A percentile compares a stretch with the other conserved stretches of the same genome.
Evolutionary conservation across 2,888 invertebrate genomes (phyloP).

Genomic region (Acholoe squamosa): DNA sequence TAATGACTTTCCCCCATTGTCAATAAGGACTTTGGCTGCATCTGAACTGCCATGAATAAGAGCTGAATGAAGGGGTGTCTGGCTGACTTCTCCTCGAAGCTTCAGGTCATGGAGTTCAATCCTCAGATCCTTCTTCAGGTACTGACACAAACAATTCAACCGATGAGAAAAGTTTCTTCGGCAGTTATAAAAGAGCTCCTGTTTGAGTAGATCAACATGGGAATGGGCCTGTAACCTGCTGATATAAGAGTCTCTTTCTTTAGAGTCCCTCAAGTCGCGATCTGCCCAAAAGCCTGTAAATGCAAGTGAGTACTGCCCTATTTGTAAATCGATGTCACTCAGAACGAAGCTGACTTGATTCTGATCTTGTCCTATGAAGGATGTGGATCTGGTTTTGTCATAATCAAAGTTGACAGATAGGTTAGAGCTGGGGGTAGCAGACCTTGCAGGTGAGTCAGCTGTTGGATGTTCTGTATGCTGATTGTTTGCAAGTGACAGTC

Average conservation of each 20-base stretch:
- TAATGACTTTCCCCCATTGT: neutral
- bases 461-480: neutral
- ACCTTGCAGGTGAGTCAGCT: neutral
- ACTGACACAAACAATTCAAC: slow-evolving; percentile 83
- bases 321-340: neutral
- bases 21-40: neutral
- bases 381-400: neutral
- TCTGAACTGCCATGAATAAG: neutral
- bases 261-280: neutral
- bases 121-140: slow-evolving; percentile 86
- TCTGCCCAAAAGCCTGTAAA: neutral
- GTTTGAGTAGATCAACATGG: neutral
- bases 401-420: neutral
- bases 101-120: slow-evolving; percentile 88
- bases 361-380: neutral
- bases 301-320: neutral
- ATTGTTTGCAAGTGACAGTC: neutral
- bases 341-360: neutral
- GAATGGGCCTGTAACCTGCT: neutral
- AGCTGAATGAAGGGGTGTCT: slow-evolving; percentile 4
- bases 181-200: neutral
- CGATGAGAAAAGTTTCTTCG: neutral
- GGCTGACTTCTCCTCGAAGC: slow-evolving; percentile 85
- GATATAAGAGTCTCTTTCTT: neutral
- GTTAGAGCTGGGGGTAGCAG: neutral